phyloP scores from a whole-genome alignment of 2,888 invertebrate species.

The Cheilosia soror region DNA sequence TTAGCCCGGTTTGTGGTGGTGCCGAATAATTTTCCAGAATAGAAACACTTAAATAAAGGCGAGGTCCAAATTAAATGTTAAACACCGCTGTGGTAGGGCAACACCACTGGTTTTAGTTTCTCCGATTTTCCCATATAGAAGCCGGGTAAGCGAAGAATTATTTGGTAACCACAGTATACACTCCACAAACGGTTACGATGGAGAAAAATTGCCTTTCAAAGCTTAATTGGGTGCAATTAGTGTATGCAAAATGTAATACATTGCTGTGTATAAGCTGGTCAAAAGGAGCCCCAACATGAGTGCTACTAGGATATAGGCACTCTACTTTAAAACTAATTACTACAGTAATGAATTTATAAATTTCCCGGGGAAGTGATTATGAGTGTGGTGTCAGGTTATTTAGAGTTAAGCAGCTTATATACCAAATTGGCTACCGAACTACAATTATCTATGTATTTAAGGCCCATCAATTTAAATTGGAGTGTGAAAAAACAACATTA shows the following conservation, averaged over 20 bases:
- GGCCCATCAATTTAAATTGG: no score
- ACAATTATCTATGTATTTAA: neutral
- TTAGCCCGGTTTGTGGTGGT: conserved; percentile 37
- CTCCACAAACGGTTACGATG: conserved; percentile 36
- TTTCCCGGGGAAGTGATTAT: conserved; percentile 36
- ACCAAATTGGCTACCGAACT: neutral
- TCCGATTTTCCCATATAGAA: conserved; percentile 28
- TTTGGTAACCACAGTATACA: conserved; percentile 39
- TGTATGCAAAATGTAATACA: conserved; percentile 72
- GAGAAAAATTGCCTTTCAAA: conserved; percentile 64
- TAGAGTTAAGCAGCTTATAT: conserved; percentile 8
- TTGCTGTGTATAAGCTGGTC: conserved; percentile 17
- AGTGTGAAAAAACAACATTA: no score
- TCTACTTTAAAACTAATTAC: conserved; percentile 47
- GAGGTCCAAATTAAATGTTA: conserved; percentile 61
- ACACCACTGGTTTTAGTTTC: conserved; percentile 46
- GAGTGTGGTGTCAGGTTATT: conserved; percentile 1
- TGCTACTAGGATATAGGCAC: conserved; percentile 3
- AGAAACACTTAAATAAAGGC: conserved; percentile 55
- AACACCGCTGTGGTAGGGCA: conserved; percentile 28
- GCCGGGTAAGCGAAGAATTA: conserved; percentile 46
- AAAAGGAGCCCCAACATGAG: conserved; percentile 32
- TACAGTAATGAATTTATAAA: conserved; percentile 64
- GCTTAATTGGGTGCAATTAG: conserved; percentile 72
- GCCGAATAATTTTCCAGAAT: conserved; percentile 43